phyloP scores from a whole-genome alignment of 1,140 invertebrate genomes.

The Stenopsyche tienmushanensis region DNA sequence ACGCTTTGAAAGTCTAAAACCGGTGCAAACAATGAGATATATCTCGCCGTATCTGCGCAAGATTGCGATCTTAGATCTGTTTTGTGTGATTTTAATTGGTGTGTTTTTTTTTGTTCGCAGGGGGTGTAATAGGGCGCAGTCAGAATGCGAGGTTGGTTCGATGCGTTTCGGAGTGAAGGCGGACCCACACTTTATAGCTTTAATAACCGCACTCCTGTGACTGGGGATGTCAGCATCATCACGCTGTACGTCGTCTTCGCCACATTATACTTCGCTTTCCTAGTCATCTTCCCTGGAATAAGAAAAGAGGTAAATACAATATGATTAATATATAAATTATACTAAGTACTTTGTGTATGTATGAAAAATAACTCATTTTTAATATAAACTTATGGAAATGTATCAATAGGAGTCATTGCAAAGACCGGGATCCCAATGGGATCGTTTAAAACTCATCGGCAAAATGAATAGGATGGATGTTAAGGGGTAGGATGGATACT shows the following conservation, averaged over 20 bases:
- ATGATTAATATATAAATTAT: neutral
- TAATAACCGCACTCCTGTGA: constrained; percentile 89
- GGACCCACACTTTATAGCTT: constrained; percentile 91
- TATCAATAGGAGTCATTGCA: too few species aligned
- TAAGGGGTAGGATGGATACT: too few species aligned
- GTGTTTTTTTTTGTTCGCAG: constrained; percentile 43
- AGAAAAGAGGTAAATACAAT: constrained; percentile 87
- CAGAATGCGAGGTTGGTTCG: constrained; percentile 88
- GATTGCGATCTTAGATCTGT: too few species aligned
- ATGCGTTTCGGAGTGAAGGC: constrained; percentile 88
- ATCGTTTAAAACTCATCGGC: too few species aligned
- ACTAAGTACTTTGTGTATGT: too few species aligned
- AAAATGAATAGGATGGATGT: too few species aligned
- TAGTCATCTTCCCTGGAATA: constrained; percentile 92
- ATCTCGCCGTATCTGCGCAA: too few species aligned
- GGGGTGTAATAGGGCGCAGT: constrained; percentile 50
- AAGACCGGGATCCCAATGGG: too few species aligned
- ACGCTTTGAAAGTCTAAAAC: too few species aligned
- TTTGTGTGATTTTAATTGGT: constrained; percentile 10
- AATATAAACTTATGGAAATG: too few species aligned
- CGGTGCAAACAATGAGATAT: too few species aligned
- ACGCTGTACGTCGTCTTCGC: constrained; percentile 83
- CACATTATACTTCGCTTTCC: constrained; percentile 87
- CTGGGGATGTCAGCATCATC: constrained; percentile 83
- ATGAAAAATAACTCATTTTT: too few species aligned